Conservation (phyloP, 2,113 vertebrate species). For the Passer montanus region DNA sequence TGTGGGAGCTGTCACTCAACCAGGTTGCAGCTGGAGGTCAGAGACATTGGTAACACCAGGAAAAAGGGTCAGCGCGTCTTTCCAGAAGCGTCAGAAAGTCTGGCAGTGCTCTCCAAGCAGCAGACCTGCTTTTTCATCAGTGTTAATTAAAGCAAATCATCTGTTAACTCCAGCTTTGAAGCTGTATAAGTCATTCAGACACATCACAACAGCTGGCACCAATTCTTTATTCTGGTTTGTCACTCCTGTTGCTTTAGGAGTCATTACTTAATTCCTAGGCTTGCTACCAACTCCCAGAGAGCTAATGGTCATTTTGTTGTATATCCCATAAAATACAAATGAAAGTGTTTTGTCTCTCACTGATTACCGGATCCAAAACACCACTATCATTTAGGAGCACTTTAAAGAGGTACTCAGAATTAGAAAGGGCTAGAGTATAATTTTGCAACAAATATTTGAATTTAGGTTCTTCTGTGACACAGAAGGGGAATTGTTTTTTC, state of each 20-base stretch:
- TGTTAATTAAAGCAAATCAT: not conserved
- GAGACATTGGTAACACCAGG: not conserved
- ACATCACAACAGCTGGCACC: not conserved
- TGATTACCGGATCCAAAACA: not conserved
- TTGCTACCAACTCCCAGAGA: not conserved
- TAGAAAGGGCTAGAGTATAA: not conserved
- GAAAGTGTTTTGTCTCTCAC: not conserved
- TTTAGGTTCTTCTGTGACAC: not conserved
- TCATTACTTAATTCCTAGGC: not conserved
- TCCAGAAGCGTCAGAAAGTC: fast-evolving
- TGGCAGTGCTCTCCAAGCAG: not conserved
- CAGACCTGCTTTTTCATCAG: constrained; percentile 20
- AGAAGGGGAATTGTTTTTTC: not conserved
- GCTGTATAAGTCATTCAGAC: not conserved
- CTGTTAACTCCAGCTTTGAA: not conserved
- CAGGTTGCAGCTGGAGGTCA: not conserved
- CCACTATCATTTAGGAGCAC: not conserved
- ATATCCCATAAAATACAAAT: not conserved
- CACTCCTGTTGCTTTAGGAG: not conserved
- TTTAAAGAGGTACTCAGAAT: not conserved
- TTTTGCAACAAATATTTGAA: not conserved
- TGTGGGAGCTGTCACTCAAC: not conserved
- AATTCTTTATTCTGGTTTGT: not conserved
- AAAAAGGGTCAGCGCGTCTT: not conserved
- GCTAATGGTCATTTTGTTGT: not conserved